These are phyloP conservation scores for Chaetodon trifasciatus DNA, from an alignment of 2,797 vertebrate genomes.

Conservation along the genomic window DNA sequence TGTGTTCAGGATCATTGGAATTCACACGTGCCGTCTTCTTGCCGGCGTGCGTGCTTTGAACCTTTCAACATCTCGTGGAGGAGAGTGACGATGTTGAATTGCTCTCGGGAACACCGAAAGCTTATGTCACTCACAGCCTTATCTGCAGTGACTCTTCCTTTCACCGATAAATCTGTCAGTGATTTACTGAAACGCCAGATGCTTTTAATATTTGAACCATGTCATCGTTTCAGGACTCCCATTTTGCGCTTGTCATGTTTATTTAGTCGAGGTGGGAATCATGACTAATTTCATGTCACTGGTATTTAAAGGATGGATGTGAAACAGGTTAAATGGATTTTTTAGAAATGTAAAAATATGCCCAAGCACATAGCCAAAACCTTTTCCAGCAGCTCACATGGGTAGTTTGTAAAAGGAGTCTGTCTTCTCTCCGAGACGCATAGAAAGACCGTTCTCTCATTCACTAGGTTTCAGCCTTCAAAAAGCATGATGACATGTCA, in stretches of 20 bases:
- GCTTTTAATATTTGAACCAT: conserved; percentile 65
- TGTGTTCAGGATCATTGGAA: conserved; percentile 21
- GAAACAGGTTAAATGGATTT: conserved; percentile 41
- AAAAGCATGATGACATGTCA: conserved; percentile 2
- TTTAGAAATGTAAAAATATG: conserved; percentile 43
- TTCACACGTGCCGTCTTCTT: neutral
- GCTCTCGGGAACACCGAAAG: conserved; percentile 28
- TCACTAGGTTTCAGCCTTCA: conserved; percentile 14
- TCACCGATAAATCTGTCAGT: conserved; percentile 60
- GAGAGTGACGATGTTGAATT: conserved; percentile 24
- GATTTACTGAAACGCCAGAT: conserved; percentile 55
- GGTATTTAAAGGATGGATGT: conserved; percentile 40
- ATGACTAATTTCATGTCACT: conserved; percentile 61
- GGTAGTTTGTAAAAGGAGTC: conserved; percentile 32
- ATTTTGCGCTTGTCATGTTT: conserved; percentile 67
- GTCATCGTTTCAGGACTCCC: conserved; percentile 55
- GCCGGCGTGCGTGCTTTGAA: conserved; percentile 26
- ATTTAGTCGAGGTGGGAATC: conserved; percentile 58
- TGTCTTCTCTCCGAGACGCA: conserved; percentile 1
- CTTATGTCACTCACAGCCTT: conserved; percentile 48
- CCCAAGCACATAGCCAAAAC: neutral
- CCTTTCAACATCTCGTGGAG: conserved; percentile 2
- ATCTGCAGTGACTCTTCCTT: conserved; percentile 52
- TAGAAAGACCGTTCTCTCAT: conserved; percentile 5
- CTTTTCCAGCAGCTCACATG: neutral